A percentile compares a stretch with the other conserved stretches of the same genome.
Conservation (phyloP, 2,888 invertebrate genomes). For the Ecliptopera silaceata region DNA sequence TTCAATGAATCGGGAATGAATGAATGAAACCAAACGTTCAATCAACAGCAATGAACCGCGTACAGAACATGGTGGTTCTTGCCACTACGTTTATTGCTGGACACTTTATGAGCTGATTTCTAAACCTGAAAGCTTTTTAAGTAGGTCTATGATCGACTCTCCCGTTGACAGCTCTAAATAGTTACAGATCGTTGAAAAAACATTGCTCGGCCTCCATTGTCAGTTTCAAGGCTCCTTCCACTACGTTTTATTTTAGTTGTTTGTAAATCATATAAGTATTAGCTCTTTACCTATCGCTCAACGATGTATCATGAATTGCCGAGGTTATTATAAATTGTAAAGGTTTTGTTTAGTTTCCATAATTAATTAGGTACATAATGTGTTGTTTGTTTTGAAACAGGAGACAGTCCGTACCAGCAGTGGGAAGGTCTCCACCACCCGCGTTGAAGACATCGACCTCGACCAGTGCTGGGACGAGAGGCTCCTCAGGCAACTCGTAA, state of each 20-base stretch:
- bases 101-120: constrained; percentile 7
- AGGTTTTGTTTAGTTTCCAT: no score
- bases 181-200: constrained; percentile 11
- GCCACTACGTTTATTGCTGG: background rate
- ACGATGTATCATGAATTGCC: background rate
- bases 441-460: constrained; percentile 79
- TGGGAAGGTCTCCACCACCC: constrained; percentile 72
- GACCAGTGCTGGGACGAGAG: constrained; percentile 91
- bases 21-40: constrained; percentile 20
- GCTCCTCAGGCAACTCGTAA: constrained; percentile 87
- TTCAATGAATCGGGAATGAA: constrained; percentile 12
- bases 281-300: constrained; percentile 12
- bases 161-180: constrained; percentile 19
- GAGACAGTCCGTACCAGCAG: constrained; percentile 72
- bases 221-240: constrained; percentile 31
- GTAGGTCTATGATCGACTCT: constrained; percentile 17
- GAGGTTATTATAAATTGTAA: background rate
- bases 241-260: constrained; percentile 20
- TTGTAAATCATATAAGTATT: constrained; percentile 18
- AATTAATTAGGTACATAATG: background rate
- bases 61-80: constrained; percentile 7
- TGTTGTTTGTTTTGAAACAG: constrained; percentile 50
- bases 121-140: constrained; percentile 2
- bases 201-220: constrained; percentile 26
- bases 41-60: constrained; percentile 5